Evolutionary conservation across 2,113 vertebrate genomes (phyloP), one percentile per base, ranked within the genome.

Genomic region (Drymodes brunneopygia): DNA sequence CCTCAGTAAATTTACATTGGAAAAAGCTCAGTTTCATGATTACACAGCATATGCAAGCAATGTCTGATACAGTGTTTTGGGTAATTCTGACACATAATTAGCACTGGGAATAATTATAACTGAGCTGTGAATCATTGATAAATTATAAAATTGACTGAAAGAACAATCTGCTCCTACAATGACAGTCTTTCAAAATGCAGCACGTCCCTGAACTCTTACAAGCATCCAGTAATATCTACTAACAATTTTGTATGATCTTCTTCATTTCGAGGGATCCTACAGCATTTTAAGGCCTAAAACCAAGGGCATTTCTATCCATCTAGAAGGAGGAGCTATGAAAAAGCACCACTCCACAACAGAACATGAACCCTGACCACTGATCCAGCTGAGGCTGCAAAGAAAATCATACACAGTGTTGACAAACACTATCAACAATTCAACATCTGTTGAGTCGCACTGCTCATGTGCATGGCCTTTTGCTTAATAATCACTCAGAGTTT

Each of bases 11-110:
- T 71, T 90, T 40, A 51, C 13, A 14, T 0, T 56, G 62, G 40
- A 58, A 57, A 53, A 90, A 78, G 51, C 0, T 0, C 42, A 21
- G 33, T 64, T 84, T 81, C 35, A 57, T 7, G 65, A 54, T 40
- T 62, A 78, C 31, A 44, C 16, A 74, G 51, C 50, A 25, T 61
- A 33, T 9, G 47, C 61, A 87, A 78, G 61, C 57, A 53, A 60
- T 36, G 74, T 81, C 78, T 87, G 61, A 65, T 33, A 45, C 36
- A 88, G 64, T 7, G 7, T 42, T 90, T 58, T 5, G 7, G 53
- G 36, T 81, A 78, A 85, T 81, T 94, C 81, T 75, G 70, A 94
- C 44, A 81, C 29, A 40, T 56, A 85, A 93, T 94, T 82, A 87
- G 35, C 12, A 11, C 66, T 85, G 40, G 57, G 53, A 85, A 57